These are phyloP conservation scores for Caracal caracal DNA, from an alignment of 2,113 vertebrate genomes.

Conservation along the genomic window DNA sequence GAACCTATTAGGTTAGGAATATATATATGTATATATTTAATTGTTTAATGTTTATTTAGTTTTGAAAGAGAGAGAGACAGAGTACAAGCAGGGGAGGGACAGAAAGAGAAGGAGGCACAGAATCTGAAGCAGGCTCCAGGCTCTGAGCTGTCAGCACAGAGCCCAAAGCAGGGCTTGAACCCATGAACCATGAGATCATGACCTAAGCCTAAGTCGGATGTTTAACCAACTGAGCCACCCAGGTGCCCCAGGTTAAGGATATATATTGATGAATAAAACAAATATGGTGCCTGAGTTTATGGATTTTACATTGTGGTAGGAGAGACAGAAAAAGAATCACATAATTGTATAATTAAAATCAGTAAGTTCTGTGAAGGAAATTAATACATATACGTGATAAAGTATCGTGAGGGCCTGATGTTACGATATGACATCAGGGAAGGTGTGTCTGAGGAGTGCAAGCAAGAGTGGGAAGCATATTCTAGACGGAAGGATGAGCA, in stretches of 20 bases:
- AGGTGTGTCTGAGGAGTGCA: neutral
- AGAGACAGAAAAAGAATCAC: neutral
- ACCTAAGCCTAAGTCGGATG: no score
- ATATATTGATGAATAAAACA: neutral
- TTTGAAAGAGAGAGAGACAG: no score
- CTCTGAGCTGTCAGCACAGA: no score
- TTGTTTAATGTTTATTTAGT: no score
- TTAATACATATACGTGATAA: neutral
- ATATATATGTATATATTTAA: neutral
- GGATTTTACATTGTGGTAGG: neutral
- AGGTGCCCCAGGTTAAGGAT: neutral
- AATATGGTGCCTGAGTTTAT: neutral
- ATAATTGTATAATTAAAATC: neutral
- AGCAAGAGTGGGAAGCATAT: neutral
- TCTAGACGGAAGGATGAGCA: neutral
- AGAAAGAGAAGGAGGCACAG: no score
- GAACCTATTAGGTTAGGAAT: neutral
- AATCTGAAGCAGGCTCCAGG: no score
- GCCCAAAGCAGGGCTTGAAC: no score
- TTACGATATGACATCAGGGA: neutral
- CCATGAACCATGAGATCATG: no score
- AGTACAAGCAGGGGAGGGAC: no score
- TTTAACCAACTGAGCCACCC: no score
- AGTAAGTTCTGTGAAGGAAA: neutral
- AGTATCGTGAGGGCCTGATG: neutral